Base-by-base conservation (phyloP, 2,797 vertebrate species). In the Periparus ater region DNA sequence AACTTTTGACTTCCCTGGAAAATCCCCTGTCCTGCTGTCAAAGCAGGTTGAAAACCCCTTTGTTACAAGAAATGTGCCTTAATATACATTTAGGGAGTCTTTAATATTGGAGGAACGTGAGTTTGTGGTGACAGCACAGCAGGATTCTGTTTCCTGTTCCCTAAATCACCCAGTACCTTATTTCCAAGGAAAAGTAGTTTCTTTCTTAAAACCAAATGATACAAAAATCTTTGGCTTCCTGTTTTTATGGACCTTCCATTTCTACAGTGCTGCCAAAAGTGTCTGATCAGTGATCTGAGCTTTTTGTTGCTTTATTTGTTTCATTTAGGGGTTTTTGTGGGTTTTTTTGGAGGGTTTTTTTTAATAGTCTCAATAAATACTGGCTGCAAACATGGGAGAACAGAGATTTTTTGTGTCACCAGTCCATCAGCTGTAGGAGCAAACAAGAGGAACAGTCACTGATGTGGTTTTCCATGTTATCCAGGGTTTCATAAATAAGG, bases 291-390 rank as follows among this genome's bases (percentile, higher is more conserved):
- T 36, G 20, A 2, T 50, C 32, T 40, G 45, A 88, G 42, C 2
- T 68, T 83, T 75, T 30, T 55, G 10, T 75, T 75, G 38, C 38
- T 60, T 61, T 44, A 7, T 54, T 47, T 68, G 21, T 21, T 60
- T 34, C 3, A 1, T 42, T 75, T 16, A 11, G 6, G n/a, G 2
- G 0, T 18, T 71, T 70, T 57, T 8, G 13, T 25, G 19, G 2
- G 7, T 26, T 42, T 48, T 55, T 57, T 36, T 2, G 2, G 1
- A 0, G 2, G 1, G 0, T 25, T 30, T 77, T 67, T 67, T 77
- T 76, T 42, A 17, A 50, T 11, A 74, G 4, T 26, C 16, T 16
- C 4, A 53, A 65, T 47, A 84, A 55, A n/a, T 62, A 38, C 23
- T 47, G 45, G 14, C 21, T 77, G 14, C 65, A 74, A 53, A 63